Conservation (phyloP, 2,888 invertebrate species). For the Phaonia tiefii region DNA sequence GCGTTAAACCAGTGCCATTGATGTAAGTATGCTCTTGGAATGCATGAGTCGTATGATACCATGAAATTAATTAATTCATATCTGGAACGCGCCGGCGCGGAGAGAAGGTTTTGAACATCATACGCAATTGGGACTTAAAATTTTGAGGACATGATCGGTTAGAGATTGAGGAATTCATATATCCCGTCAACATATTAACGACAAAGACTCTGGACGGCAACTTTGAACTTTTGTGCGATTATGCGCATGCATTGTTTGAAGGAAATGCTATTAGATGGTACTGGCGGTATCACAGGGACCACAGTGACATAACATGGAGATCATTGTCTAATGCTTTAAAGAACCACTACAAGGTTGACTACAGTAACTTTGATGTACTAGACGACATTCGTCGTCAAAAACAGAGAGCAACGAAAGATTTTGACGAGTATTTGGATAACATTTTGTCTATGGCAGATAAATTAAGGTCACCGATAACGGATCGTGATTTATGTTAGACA, state of each 20-base stretch:
- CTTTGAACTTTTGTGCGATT: conserved; percentile 2
- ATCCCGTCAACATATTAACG: conserved; percentile 3
- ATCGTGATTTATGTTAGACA: not conserved
- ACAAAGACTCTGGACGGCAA: conserved; percentile 5
- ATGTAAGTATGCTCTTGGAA: too few relatives aligned
- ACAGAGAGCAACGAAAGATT: not conserved
- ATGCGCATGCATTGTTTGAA: too few relatives aligned
- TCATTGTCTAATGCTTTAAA: not conserved
- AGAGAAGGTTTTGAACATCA: conserved; percentile 25
- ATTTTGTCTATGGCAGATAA: not conserved
- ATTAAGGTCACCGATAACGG: too few relatives aligned
- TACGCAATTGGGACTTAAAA: not conserved
- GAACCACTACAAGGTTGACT: conserved; percentile 9
- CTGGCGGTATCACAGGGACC: conserved; percentile 15
- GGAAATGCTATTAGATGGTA: too few relatives aligned
- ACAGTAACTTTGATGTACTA: conserved; percentile 2
- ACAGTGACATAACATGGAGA: not conserved
- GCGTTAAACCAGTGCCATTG: too few relatives aligned
- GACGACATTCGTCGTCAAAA: conserved; percentile 21
- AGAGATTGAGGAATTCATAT: conserved; percentile 43
- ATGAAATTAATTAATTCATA: too few relatives aligned
- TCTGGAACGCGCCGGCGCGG: not conserved
- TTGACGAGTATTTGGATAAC: not conserved
- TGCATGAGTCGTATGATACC: too few relatives aligned
- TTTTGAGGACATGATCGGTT: conserved; percentile 33